Evolutionary conservation across 2,797 vertebrate species (phyloP).

Genomic region (Anisognathus igniventris): DNA sequence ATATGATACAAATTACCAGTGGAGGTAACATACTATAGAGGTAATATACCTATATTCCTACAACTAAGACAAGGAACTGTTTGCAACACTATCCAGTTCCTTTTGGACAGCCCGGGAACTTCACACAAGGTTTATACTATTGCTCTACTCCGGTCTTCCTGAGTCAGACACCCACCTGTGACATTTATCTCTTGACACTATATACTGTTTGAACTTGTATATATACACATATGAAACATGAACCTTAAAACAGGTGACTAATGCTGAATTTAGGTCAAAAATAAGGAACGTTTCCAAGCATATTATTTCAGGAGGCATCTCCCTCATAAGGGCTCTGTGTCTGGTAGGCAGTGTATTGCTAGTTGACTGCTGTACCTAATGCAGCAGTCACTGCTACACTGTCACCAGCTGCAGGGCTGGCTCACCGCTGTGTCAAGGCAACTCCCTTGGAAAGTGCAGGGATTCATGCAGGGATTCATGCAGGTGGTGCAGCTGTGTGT

Average conservation of each 20-base stretch:
- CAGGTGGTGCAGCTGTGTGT: conserved; percentile 57
- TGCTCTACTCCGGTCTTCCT: not conserved
- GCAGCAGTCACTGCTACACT: conserved; percentile 61
- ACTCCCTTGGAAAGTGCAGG: not conserved
- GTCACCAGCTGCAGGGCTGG: conserved; percentile 58
- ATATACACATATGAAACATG: not conserved
- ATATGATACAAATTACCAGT: not conserved
- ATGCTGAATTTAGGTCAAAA: not conserved
- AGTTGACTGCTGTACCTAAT: conserved; percentile 64
- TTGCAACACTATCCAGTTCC: not conserved
- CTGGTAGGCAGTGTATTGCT: conserved; percentile 72
- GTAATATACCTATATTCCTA: not conserved
- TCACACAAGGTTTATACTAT: not conserved
- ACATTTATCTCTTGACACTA: not conserved
- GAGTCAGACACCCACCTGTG: not conserved
- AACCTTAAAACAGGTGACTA: not conserved
- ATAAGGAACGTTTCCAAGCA: not conserved
- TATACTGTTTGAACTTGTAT: not conserved
- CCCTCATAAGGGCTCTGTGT: not conserved
- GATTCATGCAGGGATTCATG: not conserved
- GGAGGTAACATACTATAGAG: not conserved
- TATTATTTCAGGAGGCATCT: not conserved
- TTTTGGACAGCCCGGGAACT: not conserved
- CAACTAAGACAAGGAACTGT: not conserved
- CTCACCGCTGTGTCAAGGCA: not conserved